Evolutionary conservation across 2,888 invertebrate genomes (phyloP).

Genomic region (Nemotelus pantherinus): DNA sequence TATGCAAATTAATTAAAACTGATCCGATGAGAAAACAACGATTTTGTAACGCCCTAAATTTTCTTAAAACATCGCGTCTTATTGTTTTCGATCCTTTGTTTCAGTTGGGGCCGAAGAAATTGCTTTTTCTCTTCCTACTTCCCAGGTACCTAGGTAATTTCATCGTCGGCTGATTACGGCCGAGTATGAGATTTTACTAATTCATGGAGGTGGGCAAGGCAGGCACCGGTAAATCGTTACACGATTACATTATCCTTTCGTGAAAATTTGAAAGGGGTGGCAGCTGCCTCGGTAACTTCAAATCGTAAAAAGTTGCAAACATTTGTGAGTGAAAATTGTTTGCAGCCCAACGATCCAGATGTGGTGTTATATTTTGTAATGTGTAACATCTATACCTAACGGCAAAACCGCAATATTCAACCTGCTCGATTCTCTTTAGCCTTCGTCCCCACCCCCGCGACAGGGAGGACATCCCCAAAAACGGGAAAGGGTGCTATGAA

Average conservation of each 20-base stretch:
- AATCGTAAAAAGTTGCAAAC: too few relatives aligned
- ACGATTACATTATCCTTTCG: slow-evolving; percentile 24
- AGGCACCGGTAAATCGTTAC: slow-evolving; percentile 22
- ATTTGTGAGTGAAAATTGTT: too few relatives aligned
- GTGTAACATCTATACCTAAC: neutral
- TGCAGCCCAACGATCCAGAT: too few relatives aligned
- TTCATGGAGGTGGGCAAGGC: slow-evolving; percentile 28
- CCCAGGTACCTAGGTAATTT: slow-evolving; percentile 32
- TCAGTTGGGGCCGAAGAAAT: neutral
- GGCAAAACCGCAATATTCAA: neutral
- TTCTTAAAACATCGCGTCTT: neutral
- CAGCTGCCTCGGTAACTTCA: neutral
- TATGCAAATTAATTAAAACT: slow-evolving; percentile 51
- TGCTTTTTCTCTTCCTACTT: neutral
- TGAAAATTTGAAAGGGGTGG: slow-evolving; percentile 39
- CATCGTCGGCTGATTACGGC: slow-evolving; percentile 41
- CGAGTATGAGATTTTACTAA: slow-evolving; percentile 43
- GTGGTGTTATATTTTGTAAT: too few relatives aligned
- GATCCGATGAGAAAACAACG: slow-evolving; percentile 46
- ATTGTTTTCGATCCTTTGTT: neutral
- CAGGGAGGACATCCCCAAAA: too few relatives aligned
- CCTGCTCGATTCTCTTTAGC: neutral
- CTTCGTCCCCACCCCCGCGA: neutral
- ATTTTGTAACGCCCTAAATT: slow-evolving; percentile 5
- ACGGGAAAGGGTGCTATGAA: neutral